Percentiles rank a stretch among this genome's conserved stretches.
These are phyloP conservation scores for Eolophus roseicapilla DNA, from an alignment of 2,113 vertebrate genomes.

Conservation along the genomic window DNA sequence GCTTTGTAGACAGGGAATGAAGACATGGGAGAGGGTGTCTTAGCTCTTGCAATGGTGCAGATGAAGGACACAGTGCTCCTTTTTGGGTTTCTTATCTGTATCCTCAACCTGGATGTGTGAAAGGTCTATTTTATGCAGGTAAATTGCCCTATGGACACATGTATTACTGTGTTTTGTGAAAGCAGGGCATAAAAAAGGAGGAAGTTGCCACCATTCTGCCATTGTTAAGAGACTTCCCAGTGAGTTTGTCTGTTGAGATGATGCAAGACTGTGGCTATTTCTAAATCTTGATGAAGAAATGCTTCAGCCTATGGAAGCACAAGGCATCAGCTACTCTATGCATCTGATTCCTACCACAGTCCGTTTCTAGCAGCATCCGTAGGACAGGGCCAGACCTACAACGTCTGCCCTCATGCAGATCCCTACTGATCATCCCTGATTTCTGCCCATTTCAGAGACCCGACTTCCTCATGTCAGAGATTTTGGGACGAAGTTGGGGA, in stretches of 20 bases:
- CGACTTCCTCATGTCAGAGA: neutral
- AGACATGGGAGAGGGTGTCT: neutral
- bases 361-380: neutral
- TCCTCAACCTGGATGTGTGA: neutral
- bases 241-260: neutral
- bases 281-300: neutral
- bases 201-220: neutral
- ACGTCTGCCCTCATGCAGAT: neutral
- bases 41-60: neutral
- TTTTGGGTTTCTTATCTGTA: neutral
- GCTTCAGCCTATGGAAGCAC: neutral
- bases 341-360: neutral
- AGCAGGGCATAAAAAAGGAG: neutral
- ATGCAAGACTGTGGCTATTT: neutral
- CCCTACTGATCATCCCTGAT: neutral
- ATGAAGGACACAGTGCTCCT: fast-evolving
- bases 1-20: neutral
- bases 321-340: neutral
- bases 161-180: neutral
- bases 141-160: neutral
- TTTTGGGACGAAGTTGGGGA: neutral
- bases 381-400: neutral
- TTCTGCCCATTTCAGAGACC: neutral
- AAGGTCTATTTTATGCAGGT: neutral
- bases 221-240: neutral